Conservation (phyloP, 2,113 vertebrate genomes). For the Trogon surrucura region DNA sequence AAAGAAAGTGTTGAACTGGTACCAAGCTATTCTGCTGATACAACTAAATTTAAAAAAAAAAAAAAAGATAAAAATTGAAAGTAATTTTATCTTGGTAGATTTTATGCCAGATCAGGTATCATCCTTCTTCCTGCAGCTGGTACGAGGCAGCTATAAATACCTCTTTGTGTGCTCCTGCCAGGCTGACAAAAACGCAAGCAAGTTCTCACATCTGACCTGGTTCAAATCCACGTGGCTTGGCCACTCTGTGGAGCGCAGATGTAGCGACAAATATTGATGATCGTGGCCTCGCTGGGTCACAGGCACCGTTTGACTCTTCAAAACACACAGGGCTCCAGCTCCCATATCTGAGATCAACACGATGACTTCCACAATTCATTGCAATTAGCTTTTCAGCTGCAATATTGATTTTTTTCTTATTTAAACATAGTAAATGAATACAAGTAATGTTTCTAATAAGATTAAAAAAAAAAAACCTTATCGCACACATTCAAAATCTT, state of each 20-base stretch:
- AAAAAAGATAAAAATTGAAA: background rate
- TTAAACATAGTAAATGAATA: background rate
- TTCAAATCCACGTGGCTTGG: background rate
- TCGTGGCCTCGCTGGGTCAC: rapidly evolving
- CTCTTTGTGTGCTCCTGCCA: background rate
- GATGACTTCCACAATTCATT: background rate
- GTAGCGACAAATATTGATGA: background rate
- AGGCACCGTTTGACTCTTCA: background rate
- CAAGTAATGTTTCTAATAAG: background rate
- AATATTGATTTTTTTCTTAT: background rate
- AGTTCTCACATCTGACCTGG: background rate
- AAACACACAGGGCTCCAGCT: background rate
- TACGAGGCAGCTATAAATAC: conserved; percentile 9
- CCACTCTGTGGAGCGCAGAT: rapidly evolving
- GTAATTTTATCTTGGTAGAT: conserved; percentile 17
- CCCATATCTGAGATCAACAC: background rate
- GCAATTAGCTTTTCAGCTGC: background rate
- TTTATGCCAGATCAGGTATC: conserved; percentile 43
- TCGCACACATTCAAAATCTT: background rate
- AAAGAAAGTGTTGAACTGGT: background rate
- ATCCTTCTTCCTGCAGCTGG: conserved; percentile 46
- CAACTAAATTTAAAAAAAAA: background rate
- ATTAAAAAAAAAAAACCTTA: background rate
- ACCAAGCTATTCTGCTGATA: background rate
- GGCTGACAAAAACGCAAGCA: background rate